Evolutionary conservation across 2,888 invertebrate species (phyloP).

Genomic region (Caenorhabditis wallacei): DNA sequence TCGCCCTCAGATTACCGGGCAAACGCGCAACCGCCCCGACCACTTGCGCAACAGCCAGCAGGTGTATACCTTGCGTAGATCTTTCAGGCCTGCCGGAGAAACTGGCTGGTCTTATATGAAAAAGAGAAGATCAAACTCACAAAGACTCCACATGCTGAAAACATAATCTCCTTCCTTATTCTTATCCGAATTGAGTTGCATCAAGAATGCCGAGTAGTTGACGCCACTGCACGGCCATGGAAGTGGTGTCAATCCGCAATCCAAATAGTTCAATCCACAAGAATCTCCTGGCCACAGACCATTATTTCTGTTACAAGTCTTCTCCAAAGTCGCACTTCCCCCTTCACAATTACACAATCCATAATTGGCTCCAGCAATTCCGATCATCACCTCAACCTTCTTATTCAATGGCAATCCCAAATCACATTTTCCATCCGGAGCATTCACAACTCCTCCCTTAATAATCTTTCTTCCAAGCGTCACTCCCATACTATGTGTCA

Average conservation of each 20-base stretch:
- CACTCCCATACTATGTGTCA: constrained; percentile 80
- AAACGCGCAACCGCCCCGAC: too few species aligned
- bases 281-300: constrained; percentile 77
- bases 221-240: constrained; percentile 67
- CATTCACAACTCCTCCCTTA: constrained; percentile 67
- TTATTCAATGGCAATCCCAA: constrained; percentile 71
- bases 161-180: constrained; percentile 69
- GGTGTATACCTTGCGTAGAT: too few species aligned
- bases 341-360: constrained; percentile 80
- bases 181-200: constrained; percentile 68
- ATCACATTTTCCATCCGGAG: constrained; percentile 68
- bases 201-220: constrained; percentile 67
- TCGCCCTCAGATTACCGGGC: too few species aligned
- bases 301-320: constrained; percentile 75
- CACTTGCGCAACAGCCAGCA: too few species aligned
- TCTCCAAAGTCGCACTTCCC: constrained; percentile 62
- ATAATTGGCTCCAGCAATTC: constrained; percentile 79
- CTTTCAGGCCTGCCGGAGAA: too few species aligned
- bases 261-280: constrained; percentile 74
- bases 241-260: constrained; percentile 67
- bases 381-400: constrained; percentile 77
- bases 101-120: too few species aligned
- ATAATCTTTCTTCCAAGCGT: constrained; percentile 74
- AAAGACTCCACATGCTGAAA: constrained; percentile 72
- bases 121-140: constrained; percentile 49